Evolutionary conservation across 2,797 vertebrate genomes (phyloP).

Genomic region (Anableps anableps): DNA sequence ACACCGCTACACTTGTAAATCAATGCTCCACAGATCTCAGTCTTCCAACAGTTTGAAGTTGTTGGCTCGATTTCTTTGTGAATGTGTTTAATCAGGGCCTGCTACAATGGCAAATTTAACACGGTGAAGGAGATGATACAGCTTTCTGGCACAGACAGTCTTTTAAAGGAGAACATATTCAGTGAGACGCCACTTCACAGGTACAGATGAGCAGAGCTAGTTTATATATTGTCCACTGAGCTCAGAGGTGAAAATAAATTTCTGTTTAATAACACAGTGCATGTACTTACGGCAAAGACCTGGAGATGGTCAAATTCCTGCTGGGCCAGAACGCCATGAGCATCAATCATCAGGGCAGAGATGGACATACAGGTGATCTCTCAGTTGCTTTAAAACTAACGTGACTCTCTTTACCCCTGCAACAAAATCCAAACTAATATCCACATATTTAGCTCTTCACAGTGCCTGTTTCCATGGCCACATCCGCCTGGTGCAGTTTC

Average conservation of each 20-base stretch:
- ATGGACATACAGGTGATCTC: conserved; percentile 91
- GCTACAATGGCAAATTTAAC: conserved; percentile 91
- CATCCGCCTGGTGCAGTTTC: conserved; percentile 92
- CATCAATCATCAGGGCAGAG: conserved; percentile 94
- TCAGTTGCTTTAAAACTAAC: neutral
- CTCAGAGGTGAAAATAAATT: conserved; percentile 9
- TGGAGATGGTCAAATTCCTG: conserved; percentile 93
- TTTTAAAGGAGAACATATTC: conserved; percentile 97
- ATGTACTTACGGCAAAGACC: conserved; percentile 92
- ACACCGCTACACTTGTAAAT: conserved; percentile 90
- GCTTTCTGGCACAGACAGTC: conserved; percentile 89
- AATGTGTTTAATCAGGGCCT: conserved; percentile 82
- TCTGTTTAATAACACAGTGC: conserved; percentile 77
- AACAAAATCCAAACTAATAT: neutral
- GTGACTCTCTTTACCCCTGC: neutral
- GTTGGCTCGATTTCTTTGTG: neutral
- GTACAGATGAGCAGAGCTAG: conserved; percentile 66
- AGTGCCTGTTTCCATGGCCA: conserved; percentile 95
- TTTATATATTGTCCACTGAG: neutral
- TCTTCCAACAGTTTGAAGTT: neutral
- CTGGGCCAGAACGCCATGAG: conserved; percentile 89
- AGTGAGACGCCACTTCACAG: conserved; percentile 97
- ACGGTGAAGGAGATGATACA: conserved; percentile 90
- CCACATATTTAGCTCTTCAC: conserved; percentile 85
- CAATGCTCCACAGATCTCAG: neutral